Evolutionary conservation across 2,888 invertebrate species (phyloP).

Genomic region (Glyphotaelius pellucidus): DNA sequence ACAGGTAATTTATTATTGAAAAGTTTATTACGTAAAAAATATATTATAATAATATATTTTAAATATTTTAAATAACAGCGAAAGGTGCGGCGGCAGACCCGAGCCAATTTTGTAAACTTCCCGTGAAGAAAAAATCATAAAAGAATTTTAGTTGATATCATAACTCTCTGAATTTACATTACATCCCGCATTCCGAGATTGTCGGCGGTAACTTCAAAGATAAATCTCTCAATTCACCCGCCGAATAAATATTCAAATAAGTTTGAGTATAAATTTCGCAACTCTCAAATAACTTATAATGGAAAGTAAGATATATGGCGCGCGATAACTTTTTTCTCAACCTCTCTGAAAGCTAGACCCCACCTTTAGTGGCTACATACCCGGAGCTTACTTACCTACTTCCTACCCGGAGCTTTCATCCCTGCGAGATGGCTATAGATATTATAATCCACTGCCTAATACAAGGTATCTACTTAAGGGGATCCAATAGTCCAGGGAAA

Average conservation of each 20-base stretch:
- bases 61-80: neutral
- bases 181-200: constrained; percentile 65
- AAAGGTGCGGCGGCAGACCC: constrained; percentile 23
- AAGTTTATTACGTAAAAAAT: no score
- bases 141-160: constrained; percentile 48
- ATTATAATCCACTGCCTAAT: neutral
- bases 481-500: no score
- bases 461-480: neutral
- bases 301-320: constrained; percentile 64
- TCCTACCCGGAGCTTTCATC: neutral
- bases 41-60: no score
- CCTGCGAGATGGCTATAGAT: neutral
- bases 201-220: constrained; percentile 60
- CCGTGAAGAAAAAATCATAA: constrained; percentile 53
- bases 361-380: neutral
- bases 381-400: no score
- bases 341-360: constrained; percentile 44
- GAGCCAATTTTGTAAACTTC: constrained; percentile 45
- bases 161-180: constrained; percentile 64
- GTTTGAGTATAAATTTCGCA: constrained; percentile 65
- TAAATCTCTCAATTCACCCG: constrained; percentile 65
- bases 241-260: constrained; percentile 66
- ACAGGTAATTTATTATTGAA: no score
- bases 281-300: constrained; percentile 66
- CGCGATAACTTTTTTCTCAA: constrained; percentile 63